Conservation (phyloP, 64 coral and sea anemone species). For the Montipora efflorescens region DNA sequence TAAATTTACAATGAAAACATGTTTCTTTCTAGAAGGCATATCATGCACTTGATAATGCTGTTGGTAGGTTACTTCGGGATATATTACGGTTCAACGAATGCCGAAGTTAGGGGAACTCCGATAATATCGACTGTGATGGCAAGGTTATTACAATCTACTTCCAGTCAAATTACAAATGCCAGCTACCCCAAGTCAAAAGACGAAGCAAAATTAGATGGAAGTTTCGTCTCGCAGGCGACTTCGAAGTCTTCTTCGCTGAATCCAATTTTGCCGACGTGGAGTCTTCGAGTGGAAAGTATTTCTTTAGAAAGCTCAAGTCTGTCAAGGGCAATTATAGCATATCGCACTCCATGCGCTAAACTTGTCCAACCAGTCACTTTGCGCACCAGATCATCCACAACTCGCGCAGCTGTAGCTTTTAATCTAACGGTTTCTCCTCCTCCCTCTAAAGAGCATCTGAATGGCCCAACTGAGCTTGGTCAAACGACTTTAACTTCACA, state of each 20-base stretch:
- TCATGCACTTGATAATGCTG: background rate
- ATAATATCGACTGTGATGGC: background rate
- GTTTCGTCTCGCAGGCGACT: background rate
- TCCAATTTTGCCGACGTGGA: background rate
- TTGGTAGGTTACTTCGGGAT: background rate
- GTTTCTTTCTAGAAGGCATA: background rate
- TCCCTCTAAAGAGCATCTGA: background rate
- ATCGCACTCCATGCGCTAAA: background rate
- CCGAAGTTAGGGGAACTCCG: background rate
- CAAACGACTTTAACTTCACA: background rate
- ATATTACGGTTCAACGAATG: background rate
- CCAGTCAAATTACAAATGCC: background rate
- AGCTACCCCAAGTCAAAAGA: background rate
- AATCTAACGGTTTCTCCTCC: background rate
- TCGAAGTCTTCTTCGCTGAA: background rate
- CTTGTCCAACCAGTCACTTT: background rate
- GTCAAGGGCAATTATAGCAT: background rate
- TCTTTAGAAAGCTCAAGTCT: background rate
- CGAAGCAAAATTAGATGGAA: background rate
- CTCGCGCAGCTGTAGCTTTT: background rate
- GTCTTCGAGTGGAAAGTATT: background rate
- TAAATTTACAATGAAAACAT: background rate
- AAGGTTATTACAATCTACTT: background rate
- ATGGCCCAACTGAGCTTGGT: background rate
- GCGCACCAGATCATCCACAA: background rate